phyloP scores from a whole-genome alignment of 1,140 invertebrate genomes.

The Tetramorium alpestre region DNA sequence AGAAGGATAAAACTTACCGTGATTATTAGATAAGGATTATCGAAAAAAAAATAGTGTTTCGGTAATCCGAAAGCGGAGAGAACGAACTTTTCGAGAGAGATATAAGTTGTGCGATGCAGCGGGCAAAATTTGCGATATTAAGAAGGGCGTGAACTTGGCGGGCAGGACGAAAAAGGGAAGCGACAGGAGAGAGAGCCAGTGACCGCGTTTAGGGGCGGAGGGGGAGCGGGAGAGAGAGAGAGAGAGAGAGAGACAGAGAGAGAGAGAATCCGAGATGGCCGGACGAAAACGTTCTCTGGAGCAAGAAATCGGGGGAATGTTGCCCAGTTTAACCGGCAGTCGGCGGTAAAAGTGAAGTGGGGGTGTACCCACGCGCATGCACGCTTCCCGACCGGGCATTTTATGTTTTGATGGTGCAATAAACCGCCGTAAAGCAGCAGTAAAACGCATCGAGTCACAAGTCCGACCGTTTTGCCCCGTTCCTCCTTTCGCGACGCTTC shows the following conservation, averaged over 20 bases:
- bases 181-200: neutral
- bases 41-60: neutral
- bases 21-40: neutral
- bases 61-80: neutral
- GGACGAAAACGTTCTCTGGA: conserved; percentile 39
- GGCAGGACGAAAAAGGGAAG: conserved; percentile 8
- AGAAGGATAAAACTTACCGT: neutral
- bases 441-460: conserved; percentile 86
- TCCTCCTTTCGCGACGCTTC: conserved; percentile 42
- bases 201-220: neutral
- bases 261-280: conserved; percentile 38
- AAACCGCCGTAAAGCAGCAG: conserved; percentile 85
- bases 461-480: conserved; percentile 78
- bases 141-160: conserved; percentile 35
- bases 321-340: conserved; percentile 73
- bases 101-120: neutral
- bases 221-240: too few relatives aligned
- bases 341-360: conserved; percentile 80
- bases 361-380: conserved; percentile 81
- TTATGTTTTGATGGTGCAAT: conserved; percentile 86
- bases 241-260: neutral
- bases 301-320: conserved; percentile 72
- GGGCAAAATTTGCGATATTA: conserved; percentile 40
- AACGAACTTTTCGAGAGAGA: neutral
- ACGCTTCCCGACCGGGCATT: conserved; percentile 82